Base-by-base conservation (phyloP, 1,140 invertebrate genomes). In the Carposina sasakii region DNA sequence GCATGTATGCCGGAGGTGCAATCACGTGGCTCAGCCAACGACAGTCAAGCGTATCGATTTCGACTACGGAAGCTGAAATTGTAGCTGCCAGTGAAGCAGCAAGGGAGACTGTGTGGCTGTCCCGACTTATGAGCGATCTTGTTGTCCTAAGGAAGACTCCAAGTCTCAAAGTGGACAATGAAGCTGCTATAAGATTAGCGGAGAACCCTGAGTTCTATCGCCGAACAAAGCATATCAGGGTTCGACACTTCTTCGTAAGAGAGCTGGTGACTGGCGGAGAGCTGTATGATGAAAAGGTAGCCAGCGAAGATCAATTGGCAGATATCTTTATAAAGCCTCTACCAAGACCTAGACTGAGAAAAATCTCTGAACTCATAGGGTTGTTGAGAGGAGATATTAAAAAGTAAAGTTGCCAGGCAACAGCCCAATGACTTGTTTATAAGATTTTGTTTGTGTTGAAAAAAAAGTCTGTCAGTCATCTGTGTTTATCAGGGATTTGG, bases 21-120 rank as follows among this genome's bases (percentile, higher is more conserved):
- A 52, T 75, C 41, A 63, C 63, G 16, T 78, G 71, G 66, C 23
- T 58, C 19, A 74, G 66, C 54, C 57, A 71, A 39, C 49, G 63
- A 33, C 71, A 76, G 53, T 40, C 54, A 17, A 60, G 59, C 24
- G 63, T 74, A 3, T 55, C 75, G 15, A 64, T 67, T 9, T 75
- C 71, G 10, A 69, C 67, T 2, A 76, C 70, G 5, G 81, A 87
- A 67, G 74, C 84, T 16, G 81, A 87, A 60, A 66, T 83, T 46
- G 60, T 85, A 9, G 76, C 75, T n/a, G n/a, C n/a, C n/a, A 71
- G 61, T 43, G 66, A 81, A 50, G 71, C 54, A 19, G 54, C 70
- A 13, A 71, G 67, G 43, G 76, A 84, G 58, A 46, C 72, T 1
- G 33, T 81, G 3, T 85, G 72, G 68, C 20, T 85, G 1, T 67